Evolutionary conservation across 2,888 invertebrate genomes (phyloP).

Genomic region (Cheilosia pagana): DNA sequence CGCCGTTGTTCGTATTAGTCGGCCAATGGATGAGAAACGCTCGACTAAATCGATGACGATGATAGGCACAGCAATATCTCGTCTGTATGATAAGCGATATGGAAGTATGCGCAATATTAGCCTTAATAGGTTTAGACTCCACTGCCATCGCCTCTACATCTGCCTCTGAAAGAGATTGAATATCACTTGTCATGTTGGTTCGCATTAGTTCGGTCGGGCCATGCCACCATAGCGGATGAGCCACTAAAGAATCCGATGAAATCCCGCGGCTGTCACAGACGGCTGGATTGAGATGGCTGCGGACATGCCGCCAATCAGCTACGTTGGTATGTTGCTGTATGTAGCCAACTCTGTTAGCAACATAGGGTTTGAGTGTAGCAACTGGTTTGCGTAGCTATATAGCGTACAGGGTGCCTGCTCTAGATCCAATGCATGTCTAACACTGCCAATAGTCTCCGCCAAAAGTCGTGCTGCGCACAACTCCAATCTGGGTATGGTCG

Average conservation of each 20-base stretch:
- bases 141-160: neutral
- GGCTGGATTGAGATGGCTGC: no score
- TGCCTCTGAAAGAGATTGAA: no score
- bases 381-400: constrained; percentile 5
- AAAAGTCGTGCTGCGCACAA: constrained; percentile 32
- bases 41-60: constrained; percentile 24
- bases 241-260: neutral
- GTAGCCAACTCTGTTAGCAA: constrained; percentile 30
- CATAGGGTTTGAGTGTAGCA: constrained; percentile 27
- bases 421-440: constrained; percentile 12
- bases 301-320: no score
- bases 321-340: constrained; percentile 14
- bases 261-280: neutral
- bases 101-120: neutral
- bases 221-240: constrained; percentile 15
- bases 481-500: constrained; percentile 26
- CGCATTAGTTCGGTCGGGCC: constrained; percentile 1
- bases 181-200: no score
- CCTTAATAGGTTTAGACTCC: constrained; percentile 7
- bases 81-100: neutral
- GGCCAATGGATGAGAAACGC: constrained; percentile 20
- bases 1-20: constrained; percentile 20
- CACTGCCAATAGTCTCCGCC: constrained; percentile 21
- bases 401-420: constrained; percentile 15
- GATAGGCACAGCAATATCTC: constrained; percentile 5